phyloP scores from a whole-genome alignment of 2,888 invertebrate species.

The Flabesymbios commensalis region DNA sequence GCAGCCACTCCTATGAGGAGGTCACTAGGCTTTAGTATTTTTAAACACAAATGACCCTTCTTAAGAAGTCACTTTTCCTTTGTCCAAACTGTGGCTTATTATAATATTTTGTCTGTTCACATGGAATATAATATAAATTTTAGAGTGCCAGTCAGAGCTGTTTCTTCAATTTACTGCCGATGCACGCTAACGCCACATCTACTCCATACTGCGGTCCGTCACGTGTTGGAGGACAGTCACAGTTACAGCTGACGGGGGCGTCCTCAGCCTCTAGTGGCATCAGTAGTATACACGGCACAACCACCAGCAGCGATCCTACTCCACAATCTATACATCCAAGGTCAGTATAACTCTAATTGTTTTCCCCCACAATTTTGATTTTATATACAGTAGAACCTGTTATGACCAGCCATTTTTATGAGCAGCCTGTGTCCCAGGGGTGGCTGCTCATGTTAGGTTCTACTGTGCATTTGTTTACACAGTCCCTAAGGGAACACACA shows the following conservation, averaged over 20 bases:
- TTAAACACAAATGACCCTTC: too few species aligned
- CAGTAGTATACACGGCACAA: constrained; percentile 50
- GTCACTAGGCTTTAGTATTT: too few species aligned
- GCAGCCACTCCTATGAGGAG: too few species aligned
- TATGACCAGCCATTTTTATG: not conserved
- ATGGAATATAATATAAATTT: too few species aligned
- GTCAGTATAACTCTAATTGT: constrained; percentile 26
- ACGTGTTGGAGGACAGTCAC: not conserved
- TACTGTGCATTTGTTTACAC: not conserved
- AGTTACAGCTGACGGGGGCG: constrained; percentile 11
- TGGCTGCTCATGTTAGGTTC: not conserved
- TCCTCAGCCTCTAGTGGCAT: constrained; percentile 47
- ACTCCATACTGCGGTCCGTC: constrained; percentile 39
- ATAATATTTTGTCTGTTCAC: too few species aligned
- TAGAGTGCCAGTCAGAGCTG: too few species aligned
- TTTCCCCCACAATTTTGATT: not conserved
- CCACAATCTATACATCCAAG: constrained; percentile 50
- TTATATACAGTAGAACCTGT: not conserved
- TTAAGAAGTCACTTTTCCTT: too few species aligned
- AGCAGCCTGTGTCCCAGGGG: not conserved
- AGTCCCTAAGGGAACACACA: too few species aligned
- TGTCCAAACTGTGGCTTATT: too few species aligned
- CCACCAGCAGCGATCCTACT: constrained; percentile 40
- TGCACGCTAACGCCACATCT: constrained; percentile 39
- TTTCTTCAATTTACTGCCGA: too few species aligned